Percentiles rank a stretch among this genome's conserved stretches.
Evolutionary conservation across 2,888 invertebrate genomes (phyloP).

Genomic region (Keiferia lycopersicella): DNA sequence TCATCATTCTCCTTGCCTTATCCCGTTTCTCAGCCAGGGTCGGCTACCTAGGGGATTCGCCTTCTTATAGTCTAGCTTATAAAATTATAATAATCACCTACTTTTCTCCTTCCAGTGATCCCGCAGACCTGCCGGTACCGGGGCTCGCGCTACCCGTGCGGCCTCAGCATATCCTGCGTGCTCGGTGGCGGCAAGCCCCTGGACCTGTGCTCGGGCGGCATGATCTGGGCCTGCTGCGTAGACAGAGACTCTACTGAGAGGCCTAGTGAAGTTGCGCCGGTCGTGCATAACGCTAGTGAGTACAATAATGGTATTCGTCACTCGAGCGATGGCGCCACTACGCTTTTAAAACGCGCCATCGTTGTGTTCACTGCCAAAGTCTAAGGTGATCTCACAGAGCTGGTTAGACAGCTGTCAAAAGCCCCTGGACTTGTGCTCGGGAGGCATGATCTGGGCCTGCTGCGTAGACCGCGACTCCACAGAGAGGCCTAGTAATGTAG

Average conservation of each 20-base stretch:
- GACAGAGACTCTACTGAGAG: conserved; percentile 84
- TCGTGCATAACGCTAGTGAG: conserved; percentile 95
- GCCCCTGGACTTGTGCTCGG: conserved; percentile 94
- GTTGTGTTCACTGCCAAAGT: too few relatives aligned
- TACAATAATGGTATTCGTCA: conserved; percentile 7
- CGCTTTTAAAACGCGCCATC: too few relatives aligned
- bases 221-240: conserved; percentile 97
- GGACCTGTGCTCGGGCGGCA: conserved; percentile 95
- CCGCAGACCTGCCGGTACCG: conserved; percentile 93
- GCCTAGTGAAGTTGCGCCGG: conserved; percentile 81
- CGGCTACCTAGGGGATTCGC: too few relatives aligned
- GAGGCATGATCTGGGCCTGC: conserved; percentile 97
- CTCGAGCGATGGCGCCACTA: too few relatives aligned
- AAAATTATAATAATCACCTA: not conserved
- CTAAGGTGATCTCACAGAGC: too few relatives aligned
- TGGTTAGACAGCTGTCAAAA: too few relatives aligned
- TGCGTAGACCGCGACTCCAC: conserved; percentile 89
- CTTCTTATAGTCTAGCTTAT: too few relatives aligned
- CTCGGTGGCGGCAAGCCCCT: conserved; percentile 92
- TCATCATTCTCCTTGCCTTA: too few relatives aligned
- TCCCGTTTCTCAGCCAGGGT: too few relatives aligned
- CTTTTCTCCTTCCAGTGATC: conserved; percentile 85
- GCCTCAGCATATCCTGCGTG: conserved; percentile 94
- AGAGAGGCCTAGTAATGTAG: conserved; percentile 80
- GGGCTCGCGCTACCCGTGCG: conserved; percentile 93